Evolutionary conservation across 1,140 invertebrate species (phyloP).

Genomic region (Bemisia tabaci): DNA sequence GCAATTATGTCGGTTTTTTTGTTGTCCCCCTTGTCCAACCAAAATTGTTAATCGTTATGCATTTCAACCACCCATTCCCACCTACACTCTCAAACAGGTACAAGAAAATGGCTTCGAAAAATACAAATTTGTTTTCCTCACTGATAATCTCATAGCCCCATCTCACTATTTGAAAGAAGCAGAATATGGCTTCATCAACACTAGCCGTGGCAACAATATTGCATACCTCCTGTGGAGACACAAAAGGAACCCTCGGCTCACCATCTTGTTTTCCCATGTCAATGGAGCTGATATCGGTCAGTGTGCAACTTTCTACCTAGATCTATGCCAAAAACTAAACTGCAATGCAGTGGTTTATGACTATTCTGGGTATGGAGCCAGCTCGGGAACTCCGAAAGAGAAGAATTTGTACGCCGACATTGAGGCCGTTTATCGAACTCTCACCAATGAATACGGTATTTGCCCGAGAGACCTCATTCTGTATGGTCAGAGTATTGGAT

Average conservation of each 20-base stretch:
- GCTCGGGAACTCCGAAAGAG: conserved; percentile 52
- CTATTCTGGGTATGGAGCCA: conserved; percentile 50
- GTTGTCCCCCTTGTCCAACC: conserved; percentile 61
- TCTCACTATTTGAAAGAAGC: conserved; percentile 38
- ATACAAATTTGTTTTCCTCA: conserved; percentile 40
- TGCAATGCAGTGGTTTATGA: conserved; percentile 67
- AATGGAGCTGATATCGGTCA: conserved; percentile 52
- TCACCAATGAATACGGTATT: conserved; percentile 45
- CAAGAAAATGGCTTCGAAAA: conserved; percentile 32
- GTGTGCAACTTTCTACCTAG: conserved; percentile 54
- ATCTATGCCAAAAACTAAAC: conserved; percentile 47
- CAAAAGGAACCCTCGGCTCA: conserved; percentile 40
- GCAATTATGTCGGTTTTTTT: conserved; percentile 56
- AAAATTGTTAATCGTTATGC: conserved; percentile 58
- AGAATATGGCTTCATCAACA: conserved; percentile 40
- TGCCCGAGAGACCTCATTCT: conserved; percentile 52
- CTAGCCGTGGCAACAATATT: conserved; percentile 44
- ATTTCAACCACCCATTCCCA: conserved; percentile 57
- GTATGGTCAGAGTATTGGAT: conserved; percentile 55
- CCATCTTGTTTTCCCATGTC: conserved; percentile 58
- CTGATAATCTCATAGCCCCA: conserved; percentile 39
- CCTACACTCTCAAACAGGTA: conserved; percentile 39
- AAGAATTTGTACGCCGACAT: conserved; percentile 65
- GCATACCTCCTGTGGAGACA: conserved; percentile 49
- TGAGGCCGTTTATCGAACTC: conserved; percentile 46